Evolutionary conservation across 2,888 invertebrate genomes (phyloP).

Genomic region (Melinaea menophilus): DNA sequence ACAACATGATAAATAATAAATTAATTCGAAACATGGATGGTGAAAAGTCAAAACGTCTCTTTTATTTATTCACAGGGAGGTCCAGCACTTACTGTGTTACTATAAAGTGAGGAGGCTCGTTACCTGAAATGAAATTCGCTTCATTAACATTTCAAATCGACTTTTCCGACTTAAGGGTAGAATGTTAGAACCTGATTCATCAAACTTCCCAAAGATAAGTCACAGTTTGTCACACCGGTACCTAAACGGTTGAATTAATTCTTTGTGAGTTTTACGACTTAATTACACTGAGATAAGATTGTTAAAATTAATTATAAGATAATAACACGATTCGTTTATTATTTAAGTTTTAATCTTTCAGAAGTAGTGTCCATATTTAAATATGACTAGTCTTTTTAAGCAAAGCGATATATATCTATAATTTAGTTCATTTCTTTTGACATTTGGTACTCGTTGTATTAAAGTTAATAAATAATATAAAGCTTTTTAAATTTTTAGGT

Average conservation of each 20-base stretch:
- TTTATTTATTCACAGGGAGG: conserved; percentile 15
- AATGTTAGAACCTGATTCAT: conserved; percentile 35
- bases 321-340: not conserved
- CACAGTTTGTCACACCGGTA: conserved; percentile 22
- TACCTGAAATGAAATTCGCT: conserved; percentile 49
- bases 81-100: conserved; percentile 24
- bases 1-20: too few relatives aligned
- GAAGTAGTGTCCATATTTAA: too few relatives aligned
- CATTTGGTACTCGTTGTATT: conserved; percentile 1
- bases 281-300: conserved; percentile 11
- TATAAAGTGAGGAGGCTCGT: conserved; percentile 34
- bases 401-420: not conserved
- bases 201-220: conserved; percentile 24
- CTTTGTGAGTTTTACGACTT: conserved; percentile 7
- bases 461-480: not conserved
- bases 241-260: conserved; percentile 7
- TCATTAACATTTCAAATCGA: conserved; percentile 49
- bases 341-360: too few relatives aligned
- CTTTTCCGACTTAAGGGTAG: conserved; percentile 6
- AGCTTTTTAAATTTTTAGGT: conserved; percentile 25
- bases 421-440: not conserved
- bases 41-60: conserved; percentile 1
- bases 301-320: not conserved
- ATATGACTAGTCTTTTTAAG: too few relatives aligned
- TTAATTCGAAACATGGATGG: not conserved